Conservation (phyloP, 1,140 invertebrate species). For the Vanessa atalanta region DNA sequence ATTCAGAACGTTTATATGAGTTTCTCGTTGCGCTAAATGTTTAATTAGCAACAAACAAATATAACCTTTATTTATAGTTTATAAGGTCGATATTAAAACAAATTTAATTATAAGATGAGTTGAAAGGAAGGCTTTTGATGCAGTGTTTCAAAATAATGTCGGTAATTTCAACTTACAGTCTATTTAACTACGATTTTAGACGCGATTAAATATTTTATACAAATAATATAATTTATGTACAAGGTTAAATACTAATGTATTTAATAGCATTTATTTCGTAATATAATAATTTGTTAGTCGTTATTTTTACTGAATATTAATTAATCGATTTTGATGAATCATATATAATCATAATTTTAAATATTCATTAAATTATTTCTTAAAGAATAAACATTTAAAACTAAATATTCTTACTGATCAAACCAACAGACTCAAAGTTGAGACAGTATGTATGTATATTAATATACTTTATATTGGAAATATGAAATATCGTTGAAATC, state of each 20-base stretch:
- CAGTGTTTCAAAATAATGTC: constrained; percentile 11
- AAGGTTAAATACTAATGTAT: constrained; percentile 4
- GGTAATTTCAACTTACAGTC: constrained; percentile 16
- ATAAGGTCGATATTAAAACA: constrained; percentile 12
- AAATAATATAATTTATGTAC: constrained; percentile 1
- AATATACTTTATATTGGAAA: too few relatives aligned
- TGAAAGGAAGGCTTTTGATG: constrained; percentile 15
- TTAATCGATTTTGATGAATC: constrained; percentile 1
- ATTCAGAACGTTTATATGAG: not conserved
- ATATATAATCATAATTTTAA: not conserved
- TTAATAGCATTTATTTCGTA: not conserved
- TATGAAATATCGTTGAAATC: too few relatives aligned
- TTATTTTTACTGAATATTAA: not conserved
- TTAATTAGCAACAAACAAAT: not conserved
- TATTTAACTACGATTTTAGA: constrained; percentile 7
- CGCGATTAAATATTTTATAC: constrained; percentile 1
- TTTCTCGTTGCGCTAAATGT: not conserved
- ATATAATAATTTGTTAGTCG: not conserved
- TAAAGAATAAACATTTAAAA: too few relatives aligned
- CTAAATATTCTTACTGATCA: too few relatives aligned
- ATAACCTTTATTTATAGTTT: not conserved
- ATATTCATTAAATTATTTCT: too few relatives aligned
- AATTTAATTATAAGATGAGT: constrained; percentile 11
- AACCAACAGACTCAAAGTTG: too few relatives aligned
- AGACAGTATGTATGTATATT: too few relatives aligned